These are phyloP conservation scores for Coelopa frigida DNA, from an alignment of 1,140 invertebrate species.

Conservation along the genomic window DNA sequence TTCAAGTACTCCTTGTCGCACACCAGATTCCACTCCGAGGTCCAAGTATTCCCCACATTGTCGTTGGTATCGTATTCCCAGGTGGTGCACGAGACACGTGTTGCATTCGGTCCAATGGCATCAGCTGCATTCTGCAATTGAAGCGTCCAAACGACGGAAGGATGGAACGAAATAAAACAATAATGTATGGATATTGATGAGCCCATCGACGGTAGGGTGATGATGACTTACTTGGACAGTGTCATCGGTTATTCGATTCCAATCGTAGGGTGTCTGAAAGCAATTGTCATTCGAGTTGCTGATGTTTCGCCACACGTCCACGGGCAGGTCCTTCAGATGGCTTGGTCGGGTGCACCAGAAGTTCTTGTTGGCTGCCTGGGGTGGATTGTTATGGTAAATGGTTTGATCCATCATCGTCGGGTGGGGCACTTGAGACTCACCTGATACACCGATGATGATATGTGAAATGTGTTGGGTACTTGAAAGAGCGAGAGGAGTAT, in stretches of 20 bases:
- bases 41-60: slow-evolving; percentile 53
- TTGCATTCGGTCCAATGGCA: no score
- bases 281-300: slow-evolving; percentile 51
- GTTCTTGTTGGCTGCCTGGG: slow-evolving; percentile 51
- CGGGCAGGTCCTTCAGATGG: slow-evolving; percentile 47
- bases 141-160: not conserved
- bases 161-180: not conserved
- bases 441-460: slow-evolving; percentile 61
- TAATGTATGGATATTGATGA: not conserved
- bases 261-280: slow-evolving; percentile 39
- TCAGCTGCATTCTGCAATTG: not conserved
- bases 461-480: slow-evolving; percentile 69
- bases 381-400: no score
- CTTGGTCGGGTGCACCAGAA: slow-evolving; percentile 57
- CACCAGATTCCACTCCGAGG: slow-evolving; percentile 59
- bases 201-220: not conserved
- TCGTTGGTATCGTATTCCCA: slow-evolving; percentile 62
- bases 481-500: slow-evolving; percentile 64
- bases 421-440: slow-evolving; percentile 45
- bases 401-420: no score
- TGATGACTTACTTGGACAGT: slow-evolving; percentile 12
- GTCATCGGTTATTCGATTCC: slow-evolving; percentile 23
- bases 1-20: slow-evolving; percentile 57
- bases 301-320: slow-evolving; percentile 54
- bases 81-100: slow-evolving; percentile 47